Conservation (phyloP, 2,797 vertebrate species). For the Bradypodion ventrale region DNA sequence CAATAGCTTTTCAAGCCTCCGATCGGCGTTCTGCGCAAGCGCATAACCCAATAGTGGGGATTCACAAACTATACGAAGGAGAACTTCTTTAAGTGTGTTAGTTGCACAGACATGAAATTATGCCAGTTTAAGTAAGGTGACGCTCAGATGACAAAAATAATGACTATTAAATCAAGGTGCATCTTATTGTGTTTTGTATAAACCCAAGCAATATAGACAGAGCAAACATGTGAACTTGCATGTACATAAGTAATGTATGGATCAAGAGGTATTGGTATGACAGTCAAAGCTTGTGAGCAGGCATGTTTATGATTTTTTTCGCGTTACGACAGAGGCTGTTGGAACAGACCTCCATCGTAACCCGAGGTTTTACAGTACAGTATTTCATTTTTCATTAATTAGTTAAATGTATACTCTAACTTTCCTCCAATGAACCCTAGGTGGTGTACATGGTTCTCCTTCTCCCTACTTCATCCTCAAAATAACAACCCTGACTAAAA, state of each 20-base stretch:
- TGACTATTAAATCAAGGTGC: background rate
- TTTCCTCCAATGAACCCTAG: background rate
- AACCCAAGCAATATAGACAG: background rate
- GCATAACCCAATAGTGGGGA: no score
- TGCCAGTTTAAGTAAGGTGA: background rate
- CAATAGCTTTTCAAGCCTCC: no score
- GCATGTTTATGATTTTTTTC: no score
- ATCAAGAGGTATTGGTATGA: background rate
- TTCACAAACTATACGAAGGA: no score
- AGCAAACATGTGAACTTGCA: background rate
- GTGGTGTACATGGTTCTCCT: background rate
- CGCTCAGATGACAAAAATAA: background rate
- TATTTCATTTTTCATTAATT: background rate
- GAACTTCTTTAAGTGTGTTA: conserved; percentile 31
- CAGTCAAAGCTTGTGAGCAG: background rate
- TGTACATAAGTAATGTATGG: background rate
- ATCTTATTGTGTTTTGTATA: background rate
- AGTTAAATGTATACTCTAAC: background rate
- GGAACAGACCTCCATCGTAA: no score
- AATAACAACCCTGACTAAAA: background rate
- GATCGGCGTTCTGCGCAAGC: no score
- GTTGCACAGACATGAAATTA: background rate
- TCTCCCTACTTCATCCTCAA: background rate
- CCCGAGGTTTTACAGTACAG: no score
- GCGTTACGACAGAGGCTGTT: no score